phyloP scores from a whole-genome alignment of 2,797 vertebrate species.

The Neosilurus hyrtlii region DNA sequence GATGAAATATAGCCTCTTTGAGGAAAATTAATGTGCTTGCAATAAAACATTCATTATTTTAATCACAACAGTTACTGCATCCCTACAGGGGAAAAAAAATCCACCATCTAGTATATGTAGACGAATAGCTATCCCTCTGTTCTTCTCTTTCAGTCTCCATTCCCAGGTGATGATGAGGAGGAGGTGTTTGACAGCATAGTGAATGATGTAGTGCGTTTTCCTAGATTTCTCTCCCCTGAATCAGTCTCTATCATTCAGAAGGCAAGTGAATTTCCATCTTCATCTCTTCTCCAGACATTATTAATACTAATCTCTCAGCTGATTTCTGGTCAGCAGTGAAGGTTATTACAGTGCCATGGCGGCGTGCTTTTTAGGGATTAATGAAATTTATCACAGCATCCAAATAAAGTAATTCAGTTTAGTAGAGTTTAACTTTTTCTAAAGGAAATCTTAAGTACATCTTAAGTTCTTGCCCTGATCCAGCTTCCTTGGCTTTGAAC shows the following conservation, averaged over 20 bases:
- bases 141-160: slow-evolving; percentile 78
- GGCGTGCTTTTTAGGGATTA: background rate
- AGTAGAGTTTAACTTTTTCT: background rate
- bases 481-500: background rate
- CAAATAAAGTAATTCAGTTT: background rate
- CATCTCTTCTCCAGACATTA: background rate
- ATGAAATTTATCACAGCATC: background rate
- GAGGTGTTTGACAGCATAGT: slow-evolving; percentile 97
- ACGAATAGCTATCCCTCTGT: background rate
- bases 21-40: background rate
- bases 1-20: background rate
- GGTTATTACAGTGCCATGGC: background rate
- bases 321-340: background rate
- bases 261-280: slow-evolving; percentile 63
- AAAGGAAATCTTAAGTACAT: background rate
- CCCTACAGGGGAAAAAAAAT: background rate
- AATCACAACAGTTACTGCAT: background rate
- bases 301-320: background rate
- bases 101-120: background rate
- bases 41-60: background rate
- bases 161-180: slow-evolving; percentile 94
- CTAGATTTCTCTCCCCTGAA: slow-evolving; percentile 80
- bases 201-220: slow-evolving; percentile 84
- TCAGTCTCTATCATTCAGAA: slow-evolving; percentile 82
- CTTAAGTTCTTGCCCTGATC: background rate